phyloP scores from a whole-genome alignment of 2,113 vertebrate genomes.

The Chaetodon auriga region DNA sequence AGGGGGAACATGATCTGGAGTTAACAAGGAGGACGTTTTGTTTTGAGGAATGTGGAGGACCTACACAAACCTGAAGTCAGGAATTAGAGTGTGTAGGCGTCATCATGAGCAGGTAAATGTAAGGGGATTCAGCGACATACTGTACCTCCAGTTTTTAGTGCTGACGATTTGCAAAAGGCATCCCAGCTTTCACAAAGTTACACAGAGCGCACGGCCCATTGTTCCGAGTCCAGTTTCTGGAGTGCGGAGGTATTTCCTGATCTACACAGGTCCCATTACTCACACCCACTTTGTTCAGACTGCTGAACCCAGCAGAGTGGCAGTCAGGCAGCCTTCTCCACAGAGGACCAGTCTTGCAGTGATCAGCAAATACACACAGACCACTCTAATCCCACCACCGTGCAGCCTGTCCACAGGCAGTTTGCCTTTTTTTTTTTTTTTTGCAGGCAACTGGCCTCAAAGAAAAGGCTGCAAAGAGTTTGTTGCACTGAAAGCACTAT shows the following conservation, averaged over 20 bases:
- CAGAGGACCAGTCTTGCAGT: conserved; percentile 74
- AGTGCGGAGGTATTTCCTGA: conserved; percentile 55
- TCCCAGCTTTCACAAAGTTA: neutral
- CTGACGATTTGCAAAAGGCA: neutral
- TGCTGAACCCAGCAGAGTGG: conserved; percentile 84
- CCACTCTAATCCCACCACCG: conserved; percentile 79
- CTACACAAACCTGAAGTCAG: neutral
- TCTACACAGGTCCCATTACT: conserved; percentile 63
- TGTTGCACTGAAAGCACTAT: conserved; percentile 46
- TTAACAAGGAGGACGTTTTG: neutral
- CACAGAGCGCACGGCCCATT: neutral
- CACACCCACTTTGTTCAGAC: conserved; percentile 78
- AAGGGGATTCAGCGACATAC: no score
- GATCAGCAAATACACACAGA: conserved; percentile 81
- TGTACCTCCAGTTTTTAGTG: neutral
- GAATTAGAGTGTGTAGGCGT: neutral
- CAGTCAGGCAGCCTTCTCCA: conserved; percentile 74
- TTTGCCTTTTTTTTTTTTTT: conserved; percentile 47
- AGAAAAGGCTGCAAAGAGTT: conserved; percentile 58
- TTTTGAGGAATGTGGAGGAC: neutral
- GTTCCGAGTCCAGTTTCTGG: conserved; percentile 36
- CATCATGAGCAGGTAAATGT: neutral
- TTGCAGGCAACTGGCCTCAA: conserved; percentile 49
- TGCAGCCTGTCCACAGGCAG: conserved; percentile 58
- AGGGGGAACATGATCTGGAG: neutral